phyloP scores from a whole-genome alignment of 2,797 vertebrate genomes.

The Silurus lanzhouensis region DNA sequence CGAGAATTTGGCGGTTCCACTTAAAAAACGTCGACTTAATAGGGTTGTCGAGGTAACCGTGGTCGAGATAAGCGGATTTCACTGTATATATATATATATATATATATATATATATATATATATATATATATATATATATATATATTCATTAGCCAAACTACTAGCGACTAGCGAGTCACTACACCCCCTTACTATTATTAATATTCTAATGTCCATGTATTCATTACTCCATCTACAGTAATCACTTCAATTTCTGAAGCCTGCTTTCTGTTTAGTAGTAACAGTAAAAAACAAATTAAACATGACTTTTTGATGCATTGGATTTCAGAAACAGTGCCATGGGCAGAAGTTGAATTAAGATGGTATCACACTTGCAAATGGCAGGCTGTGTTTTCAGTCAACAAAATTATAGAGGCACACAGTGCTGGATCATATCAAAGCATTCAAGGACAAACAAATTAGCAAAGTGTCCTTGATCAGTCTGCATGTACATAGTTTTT shows the following conservation, averaged over 20 bases:
- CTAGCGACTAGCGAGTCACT: not conserved
- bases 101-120: too few relatives aligned
- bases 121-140: too few relatives aligned
- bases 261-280: not conserved
- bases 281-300: constrained; percentile 17
- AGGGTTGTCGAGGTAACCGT: too few relatives aligned
- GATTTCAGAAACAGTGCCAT: not conserved
- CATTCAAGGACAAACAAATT: constrained; percentile 8
- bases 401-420: constrained; percentile 7
- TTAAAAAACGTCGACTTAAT: too few relatives aligned
- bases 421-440: constrained; percentile 4
- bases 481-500: not conserved
- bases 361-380: constrained; percentile 2
- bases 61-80: too few relatives aligned
- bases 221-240: not conserved
- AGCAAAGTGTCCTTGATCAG: not conserved
- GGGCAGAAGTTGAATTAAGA: constrained; percentile 8
- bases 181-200: not conserved
- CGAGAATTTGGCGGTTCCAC: too few relatives aligned
- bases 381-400: constrained; percentile 1
- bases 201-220: not conserved
- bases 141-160: not conserved
- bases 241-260: not conserved
- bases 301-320: not conserved
- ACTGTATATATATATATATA: too few relatives aligned